These are phyloP conservation scores for Polymixis lichenea DNA, from an alignment of 2,888 invertebrate genomes.

Conservation along the genomic window DNA sequence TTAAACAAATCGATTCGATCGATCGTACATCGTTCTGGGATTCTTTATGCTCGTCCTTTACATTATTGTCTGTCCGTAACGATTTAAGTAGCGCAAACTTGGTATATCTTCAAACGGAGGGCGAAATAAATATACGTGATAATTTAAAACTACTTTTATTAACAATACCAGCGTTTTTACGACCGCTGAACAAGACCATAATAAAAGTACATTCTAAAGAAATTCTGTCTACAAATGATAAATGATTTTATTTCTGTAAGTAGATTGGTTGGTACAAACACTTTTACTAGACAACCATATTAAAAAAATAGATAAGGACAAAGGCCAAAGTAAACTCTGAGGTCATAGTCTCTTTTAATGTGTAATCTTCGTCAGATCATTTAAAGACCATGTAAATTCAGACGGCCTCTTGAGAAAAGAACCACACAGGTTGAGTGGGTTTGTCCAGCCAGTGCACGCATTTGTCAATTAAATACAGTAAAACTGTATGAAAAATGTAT, in stretches of 20 bases:
- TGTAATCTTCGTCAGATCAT: no score
- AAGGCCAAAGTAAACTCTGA: no score
- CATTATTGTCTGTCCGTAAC: conserved; percentile 26
- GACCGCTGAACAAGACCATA: neutral
- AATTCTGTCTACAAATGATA: neutral
- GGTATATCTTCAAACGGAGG: neutral
- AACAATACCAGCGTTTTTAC: neutral
- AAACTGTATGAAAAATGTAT: neutral
- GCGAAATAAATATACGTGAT: neutral
- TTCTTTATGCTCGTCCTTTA: conserved; percentile 45
- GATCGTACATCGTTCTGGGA: conserved; percentile 47
- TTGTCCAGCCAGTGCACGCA: no score
- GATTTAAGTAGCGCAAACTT: conserved; percentile 30
- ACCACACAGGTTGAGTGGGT: no score
- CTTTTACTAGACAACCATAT: no score
- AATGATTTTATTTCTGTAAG: no score
- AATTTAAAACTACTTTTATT: neutral
- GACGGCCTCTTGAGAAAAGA: no score
- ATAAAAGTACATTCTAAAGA: neutral
- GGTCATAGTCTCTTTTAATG: no score
- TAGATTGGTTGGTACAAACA: no score
- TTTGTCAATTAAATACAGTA: neutral
- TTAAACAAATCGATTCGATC: conserved; percentile 61
- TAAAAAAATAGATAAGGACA: no score
- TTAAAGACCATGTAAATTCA: no score